Evolutionary conservation across 2,113 vertebrate species (phyloP), one percentile per base, ranked within the genome.

Genomic region (Microcebus jonahi): DNA sequence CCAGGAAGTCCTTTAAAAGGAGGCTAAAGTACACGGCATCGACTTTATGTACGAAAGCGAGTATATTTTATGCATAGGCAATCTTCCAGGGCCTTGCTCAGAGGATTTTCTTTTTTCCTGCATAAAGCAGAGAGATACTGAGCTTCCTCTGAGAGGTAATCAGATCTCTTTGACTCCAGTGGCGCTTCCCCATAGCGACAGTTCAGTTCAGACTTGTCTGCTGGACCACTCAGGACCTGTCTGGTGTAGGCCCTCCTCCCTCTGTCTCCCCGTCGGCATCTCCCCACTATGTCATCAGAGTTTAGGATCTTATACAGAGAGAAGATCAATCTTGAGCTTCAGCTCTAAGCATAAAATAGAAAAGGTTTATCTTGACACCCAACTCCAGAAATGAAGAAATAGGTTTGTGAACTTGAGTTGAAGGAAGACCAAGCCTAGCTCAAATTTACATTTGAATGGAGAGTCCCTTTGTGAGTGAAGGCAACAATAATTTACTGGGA

Each of bases 21-120:
- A 25, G 50, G 25, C 87, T 73, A 9, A 83, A 90, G 83, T 57
- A 83, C 86, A 92, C 57, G 48, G 53, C 48, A 25, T 31, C 12
- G 23, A 53, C 80, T 88, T 82, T 18, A 21, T 27, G 81, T 45
- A 48, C 80, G 79, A 53, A 77, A 59, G 39, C 8, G 6, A 91
- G 21, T 50, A 70, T 90, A 36, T 88, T 96, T 97, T 96, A 94
- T 97, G 92, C 75, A 92, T 53, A 84, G 81, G 61, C 70, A 34
- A 23, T 77, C n/a, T 80, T 70, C 18, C 65, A 76, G 80, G 63
- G 68, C 21, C 68, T 70, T 55, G 36, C 61, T 76, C 63, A 31
- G 57, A 63, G 61, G n/a, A 61, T 55, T 75, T 15, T 65, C 1
- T 48, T 10, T 5, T 59, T 36, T 39, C 11, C 48, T 79, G 8